These are phyloP conservation scores for Melitaea athalia DNA, from an alignment of 2,888 invertebrate genomes.

Conservation along the genomic window DNA sequence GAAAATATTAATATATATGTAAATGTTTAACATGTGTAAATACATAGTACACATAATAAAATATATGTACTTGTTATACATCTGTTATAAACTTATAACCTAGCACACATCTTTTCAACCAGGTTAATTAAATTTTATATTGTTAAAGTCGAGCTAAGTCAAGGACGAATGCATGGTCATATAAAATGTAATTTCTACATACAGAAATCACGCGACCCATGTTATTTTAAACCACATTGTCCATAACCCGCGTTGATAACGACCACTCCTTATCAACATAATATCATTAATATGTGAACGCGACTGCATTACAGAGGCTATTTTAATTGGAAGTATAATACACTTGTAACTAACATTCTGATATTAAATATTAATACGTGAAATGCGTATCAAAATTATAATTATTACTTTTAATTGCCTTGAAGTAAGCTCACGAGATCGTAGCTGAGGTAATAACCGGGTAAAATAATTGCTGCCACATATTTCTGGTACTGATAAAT, in stretches of 20 bases:
- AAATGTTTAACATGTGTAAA: no score
- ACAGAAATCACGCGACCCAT: constrained; percentile 22
- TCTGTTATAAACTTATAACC: no score
- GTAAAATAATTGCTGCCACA: no score
- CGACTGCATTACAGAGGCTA: constrained; percentile 15
- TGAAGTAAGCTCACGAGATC: background rate
- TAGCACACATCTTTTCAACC: background rate
- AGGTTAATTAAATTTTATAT: constrained; percentile 12
- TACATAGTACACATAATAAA: no score
- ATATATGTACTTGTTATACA: no score
- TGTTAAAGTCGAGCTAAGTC: constrained; percentile 14
- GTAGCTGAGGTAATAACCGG: no score
- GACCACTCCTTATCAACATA: constrained; percentile 19
- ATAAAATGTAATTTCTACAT: constrained; percentile 5
- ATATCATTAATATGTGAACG: constrained; percentile 11
- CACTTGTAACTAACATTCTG: constrained; percentile 12
- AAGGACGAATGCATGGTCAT: constrained; percentile 16
- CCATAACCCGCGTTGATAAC: constrained; percentile 6
- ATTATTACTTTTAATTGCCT: no score
- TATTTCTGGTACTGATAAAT: no score
- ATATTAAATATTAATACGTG: background rate
- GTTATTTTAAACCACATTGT: constrained; percentile 2
- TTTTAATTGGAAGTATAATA: constrained; percentile 23
- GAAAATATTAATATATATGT: no score
- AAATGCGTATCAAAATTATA: background rate